Evolutionary conservation across 2,888 invertebrate genomes (phyloP).

Genomic region (Neuroscelio doddi): DNA sequence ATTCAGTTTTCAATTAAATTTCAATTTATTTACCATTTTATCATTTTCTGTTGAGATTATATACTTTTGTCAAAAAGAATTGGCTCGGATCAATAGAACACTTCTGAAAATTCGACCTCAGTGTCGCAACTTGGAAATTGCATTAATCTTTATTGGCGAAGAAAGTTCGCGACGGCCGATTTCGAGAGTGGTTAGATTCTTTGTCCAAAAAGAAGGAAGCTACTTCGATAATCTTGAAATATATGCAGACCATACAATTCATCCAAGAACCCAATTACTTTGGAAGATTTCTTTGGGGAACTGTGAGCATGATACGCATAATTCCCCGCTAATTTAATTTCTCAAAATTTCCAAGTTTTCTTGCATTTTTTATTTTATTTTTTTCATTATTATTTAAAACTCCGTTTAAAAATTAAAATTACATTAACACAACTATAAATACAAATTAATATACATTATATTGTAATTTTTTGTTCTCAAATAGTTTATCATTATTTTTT

Average conservation of each 20-base stretch:
- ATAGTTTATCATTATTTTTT: neutral
- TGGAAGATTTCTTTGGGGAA: conserved; percentile 41
- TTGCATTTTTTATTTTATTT: neutral
- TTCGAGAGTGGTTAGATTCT: conserved; percentile 37
- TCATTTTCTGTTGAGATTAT: no score
- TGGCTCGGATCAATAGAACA: conserved; percentile 20
- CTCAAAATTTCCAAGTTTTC: conserved; percentile 23
- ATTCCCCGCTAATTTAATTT: conserved; percentile 32
- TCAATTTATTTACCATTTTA: no score
- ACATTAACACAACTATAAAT: neutral
- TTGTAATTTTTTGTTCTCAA: no score
- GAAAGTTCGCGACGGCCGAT: conserved; percentile 31
- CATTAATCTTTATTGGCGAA: conserved; percentile 43
- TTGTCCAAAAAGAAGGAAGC: conserved; percentile 23
- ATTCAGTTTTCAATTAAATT: no score
- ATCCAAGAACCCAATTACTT: conserved; percentile 46
- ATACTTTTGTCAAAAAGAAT: no score
- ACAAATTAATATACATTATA: conserved; percentile 5
- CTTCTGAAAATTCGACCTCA: conserved; percentile 32
- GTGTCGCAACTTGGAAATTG: conserved; percentile 40
- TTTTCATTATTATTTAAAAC: no score
- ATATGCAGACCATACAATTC: conserved; percentile 40
- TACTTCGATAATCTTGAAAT: conserved; percentile 44
- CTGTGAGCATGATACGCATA: conserved; percentile 27
- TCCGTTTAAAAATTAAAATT: no score